A percentile compares a stretch with the other conserved stretches of the same genome.
Conservation (phyloP, 2,888 invertebrate species). For the Hoplodrina blanda region DNA sequence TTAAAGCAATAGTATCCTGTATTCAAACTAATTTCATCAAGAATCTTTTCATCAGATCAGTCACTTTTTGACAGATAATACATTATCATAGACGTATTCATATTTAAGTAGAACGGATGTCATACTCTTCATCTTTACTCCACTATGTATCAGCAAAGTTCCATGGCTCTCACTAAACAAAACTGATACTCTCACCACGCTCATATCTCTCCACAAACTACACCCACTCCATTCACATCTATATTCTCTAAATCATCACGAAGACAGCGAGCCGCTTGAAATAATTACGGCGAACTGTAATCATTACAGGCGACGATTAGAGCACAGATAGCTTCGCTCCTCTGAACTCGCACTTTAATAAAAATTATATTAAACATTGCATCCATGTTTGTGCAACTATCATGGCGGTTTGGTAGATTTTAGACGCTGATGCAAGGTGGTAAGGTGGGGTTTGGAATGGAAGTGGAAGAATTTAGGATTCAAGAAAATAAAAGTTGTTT, state of each 20-base stretch:
- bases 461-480: slow-evolving; percentile 27
- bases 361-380: slow-evolving; percentile 88
- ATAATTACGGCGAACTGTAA: slow-evolving; percentile 88
- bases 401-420: slow-evolving; percentile 33
- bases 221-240: slow-evolving; percentile 62
- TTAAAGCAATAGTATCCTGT: no score
- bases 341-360: slow-evolving; percentile 87
- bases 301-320: slow-evolving; percentile 89
- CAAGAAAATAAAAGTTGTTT: slow-evolving; percentile 30
- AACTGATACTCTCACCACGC: slow-evolving; percentile 9
- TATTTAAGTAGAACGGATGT: no score
- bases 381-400: slow-evolving; percentile 67
- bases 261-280: slow-evolving; percentile 76
- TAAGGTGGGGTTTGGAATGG: slow-evolving; percentile 16
- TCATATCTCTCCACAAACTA: slow-evolving; percentile 1
- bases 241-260: slow-evolving; percentile 62
- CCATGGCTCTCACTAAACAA: not conserved
- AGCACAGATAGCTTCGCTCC: slow-evolving; percentile 83
- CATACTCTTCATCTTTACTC: no score
- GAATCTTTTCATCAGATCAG: no score
- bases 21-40: no score
- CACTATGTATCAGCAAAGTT: no score
- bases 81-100: no score
- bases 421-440: not conserved
- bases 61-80: no score